Conservation (phyloP, 2,797 vertebrate species). For the Pyrocephalus nanus region DNA sequence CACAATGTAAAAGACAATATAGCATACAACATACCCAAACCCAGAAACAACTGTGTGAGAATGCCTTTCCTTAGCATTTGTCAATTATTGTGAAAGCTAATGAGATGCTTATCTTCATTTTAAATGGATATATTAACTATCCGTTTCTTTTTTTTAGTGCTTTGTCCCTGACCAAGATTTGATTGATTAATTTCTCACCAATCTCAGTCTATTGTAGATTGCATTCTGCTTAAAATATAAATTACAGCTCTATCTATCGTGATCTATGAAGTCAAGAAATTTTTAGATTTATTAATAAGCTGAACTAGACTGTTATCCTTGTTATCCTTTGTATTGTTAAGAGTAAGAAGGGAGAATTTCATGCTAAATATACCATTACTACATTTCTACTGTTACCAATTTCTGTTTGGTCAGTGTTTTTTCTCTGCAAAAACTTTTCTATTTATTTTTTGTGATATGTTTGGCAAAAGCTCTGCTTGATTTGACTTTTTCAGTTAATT, state of each 20-base stretch:
- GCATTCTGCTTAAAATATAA: neutral
- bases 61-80: neutral
- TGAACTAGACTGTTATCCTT: neutral
- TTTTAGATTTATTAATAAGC: neutral
- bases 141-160: neutral
- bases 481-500: neutral
- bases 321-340: neutral
- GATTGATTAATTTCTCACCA: neutral
- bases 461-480: neutral
- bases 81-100: neutral
- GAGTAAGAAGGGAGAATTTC: neutral
- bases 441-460: neutral
- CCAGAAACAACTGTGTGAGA: rapidly evolving
- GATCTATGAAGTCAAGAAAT: neutral
- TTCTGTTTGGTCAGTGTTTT: neutral
- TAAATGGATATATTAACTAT: neutral
- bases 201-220: neutral
- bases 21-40: neutral
- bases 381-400: neutral
- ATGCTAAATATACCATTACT: neutral
- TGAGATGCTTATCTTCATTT: neutral
- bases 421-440: neutral
- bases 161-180: neutral
- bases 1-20: neutral
- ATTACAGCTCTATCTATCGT: neutral